A percentile compares a stretch with the other conserved stretches of the same genome.
phyloP scores from a whole-genome alignment of 2,888 invertebrate genomes.

The Chymomyza fuscimana region DNA sequence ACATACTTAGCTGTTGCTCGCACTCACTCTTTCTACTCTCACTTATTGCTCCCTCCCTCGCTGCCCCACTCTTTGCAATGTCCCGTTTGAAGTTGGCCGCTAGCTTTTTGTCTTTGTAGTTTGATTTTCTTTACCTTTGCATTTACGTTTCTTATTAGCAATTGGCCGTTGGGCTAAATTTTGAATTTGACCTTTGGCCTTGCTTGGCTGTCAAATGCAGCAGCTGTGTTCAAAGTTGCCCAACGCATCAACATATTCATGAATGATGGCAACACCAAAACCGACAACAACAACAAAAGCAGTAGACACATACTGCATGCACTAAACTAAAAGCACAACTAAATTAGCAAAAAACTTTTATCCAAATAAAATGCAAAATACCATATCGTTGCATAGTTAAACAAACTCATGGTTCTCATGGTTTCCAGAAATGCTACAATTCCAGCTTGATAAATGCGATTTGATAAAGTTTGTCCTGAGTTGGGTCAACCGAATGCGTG shows the following conservation, averaged over 20 bases:
- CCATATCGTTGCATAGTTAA: slow-evolving; percentile 4
- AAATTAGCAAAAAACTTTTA: slow-evolving; percentile 43
- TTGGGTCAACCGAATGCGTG: neutral
- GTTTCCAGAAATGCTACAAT: neutral
- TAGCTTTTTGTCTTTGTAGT: slow-evolving; percentile 50
- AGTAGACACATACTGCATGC: slow-evolving; percentile 12
- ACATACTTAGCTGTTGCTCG: slow-evolving; percentile 14
- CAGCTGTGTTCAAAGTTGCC: slow-evolving; percentile 20
- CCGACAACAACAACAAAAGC: neutral
- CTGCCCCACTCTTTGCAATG: neutral
- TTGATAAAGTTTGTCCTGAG: slow-evolving; percentile 26
- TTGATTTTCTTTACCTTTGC: slow-evolving; percentile 16
- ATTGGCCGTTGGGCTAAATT: slow-evolving; percentile 22
- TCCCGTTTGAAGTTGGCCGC: slow-evolving; percentile 50
- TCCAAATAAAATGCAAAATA: neutral
- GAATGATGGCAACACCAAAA: slow-evolving; percentile 23
- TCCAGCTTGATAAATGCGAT: slow-evolving; percentile 25
- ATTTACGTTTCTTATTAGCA: slow-evolving; percentile 1
- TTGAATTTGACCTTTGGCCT: slow-evolving; percentile 29
- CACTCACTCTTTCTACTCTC: neutral
- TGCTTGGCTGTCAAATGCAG: neutral
- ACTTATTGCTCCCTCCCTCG: slow-evolving; percentile 7
- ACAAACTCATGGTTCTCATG: neutral
- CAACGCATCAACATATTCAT: slow-evolving; percentile 1
- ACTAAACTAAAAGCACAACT: slow-evolving; percentile 33